A percentile compares a stretch with the other conserved stretches of the same genome.
Conservation (phyloP, 2,888 invertebrate genomes). For the Timandra comae region DNA sequence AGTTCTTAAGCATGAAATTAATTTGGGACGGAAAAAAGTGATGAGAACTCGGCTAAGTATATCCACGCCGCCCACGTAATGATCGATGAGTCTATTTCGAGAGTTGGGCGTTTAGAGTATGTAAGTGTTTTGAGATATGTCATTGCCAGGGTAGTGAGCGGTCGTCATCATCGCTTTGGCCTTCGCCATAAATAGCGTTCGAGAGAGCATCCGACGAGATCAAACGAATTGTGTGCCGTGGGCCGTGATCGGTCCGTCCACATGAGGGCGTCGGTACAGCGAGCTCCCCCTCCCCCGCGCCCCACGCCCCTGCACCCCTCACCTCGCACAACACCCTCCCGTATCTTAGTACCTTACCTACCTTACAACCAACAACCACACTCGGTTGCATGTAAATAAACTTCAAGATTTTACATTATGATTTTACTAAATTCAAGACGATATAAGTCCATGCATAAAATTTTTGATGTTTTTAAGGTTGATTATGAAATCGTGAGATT, state of each 20-base stretch:
- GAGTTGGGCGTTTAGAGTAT: conserved; percentile 1
- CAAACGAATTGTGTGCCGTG: conserved; percentile 72
- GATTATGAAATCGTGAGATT: no score
- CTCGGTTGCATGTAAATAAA: conserved; percentile 12
- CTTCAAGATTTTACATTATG: no score
- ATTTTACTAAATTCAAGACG: no score
- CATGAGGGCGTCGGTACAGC: conserved; percentile 56
- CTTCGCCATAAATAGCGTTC: conserved; percentile 69
- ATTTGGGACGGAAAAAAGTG: no score
- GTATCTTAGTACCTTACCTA: neutral
- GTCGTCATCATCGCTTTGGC: conserved; percentile 45
- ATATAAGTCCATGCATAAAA: no score
- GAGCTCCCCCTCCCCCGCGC: conserved; percentile 27
- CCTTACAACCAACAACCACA: neutral
- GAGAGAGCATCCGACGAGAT: conserved; percentile 60
- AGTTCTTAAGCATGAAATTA: no score
- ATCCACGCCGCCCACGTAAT: no score
- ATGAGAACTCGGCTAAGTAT: no score
- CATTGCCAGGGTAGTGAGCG: conserved; percentile 32
- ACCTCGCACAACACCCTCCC: conserved; percentile 8
- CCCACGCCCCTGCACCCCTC: conserved; percentile 15
- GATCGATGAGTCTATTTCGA: neutral
- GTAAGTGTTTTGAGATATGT: conserved; percentile 22
- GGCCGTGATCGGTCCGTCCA: conserved; percentile 62
- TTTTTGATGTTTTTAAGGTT: no score